These are phyloP conservation scores for Sapayoa aenigma DNA, from an alignment of 2,113 vertebrate species.

Conservation along the genomic window DNA sequence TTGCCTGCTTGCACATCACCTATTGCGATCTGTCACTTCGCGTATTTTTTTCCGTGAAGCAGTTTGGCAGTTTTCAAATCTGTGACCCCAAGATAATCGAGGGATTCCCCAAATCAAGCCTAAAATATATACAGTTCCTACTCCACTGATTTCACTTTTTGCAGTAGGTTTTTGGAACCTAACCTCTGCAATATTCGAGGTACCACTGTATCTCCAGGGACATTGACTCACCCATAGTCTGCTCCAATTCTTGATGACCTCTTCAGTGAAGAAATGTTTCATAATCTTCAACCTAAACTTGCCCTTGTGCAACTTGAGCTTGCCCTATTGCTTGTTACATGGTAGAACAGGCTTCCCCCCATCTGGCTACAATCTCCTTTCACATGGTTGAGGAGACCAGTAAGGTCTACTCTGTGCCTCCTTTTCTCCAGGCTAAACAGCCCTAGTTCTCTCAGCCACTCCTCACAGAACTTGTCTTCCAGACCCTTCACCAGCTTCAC, in stretches of 20 bases:
- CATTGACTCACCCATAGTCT: neutral
- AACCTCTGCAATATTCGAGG: no score
- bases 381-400: neutral
- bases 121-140: no score
- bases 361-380: neutral
- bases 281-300: neutral
- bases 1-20: no score
- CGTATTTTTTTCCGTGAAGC: no score
- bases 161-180: no score
- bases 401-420: neutral
- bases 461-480: neutral
- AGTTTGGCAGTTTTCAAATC: no score
- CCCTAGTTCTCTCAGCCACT: neutral
- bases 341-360: neutral
- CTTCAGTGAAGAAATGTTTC: neutral
- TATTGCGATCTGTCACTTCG: no score
- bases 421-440: neutral
- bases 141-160: no score
- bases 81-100: no score
- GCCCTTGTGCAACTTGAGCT: neutral
- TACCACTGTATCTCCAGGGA: neutral
- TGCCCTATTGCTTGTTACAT: neutral
- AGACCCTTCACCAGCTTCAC: rapidly evolving
- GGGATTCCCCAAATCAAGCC: no score
- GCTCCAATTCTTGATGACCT: neutral